These are phyloP conservation scores for Megastigmus dorsalis DNA, from an alignment of 2,888 invertebrate genomes.

Conservation along the genomic window DNA sequence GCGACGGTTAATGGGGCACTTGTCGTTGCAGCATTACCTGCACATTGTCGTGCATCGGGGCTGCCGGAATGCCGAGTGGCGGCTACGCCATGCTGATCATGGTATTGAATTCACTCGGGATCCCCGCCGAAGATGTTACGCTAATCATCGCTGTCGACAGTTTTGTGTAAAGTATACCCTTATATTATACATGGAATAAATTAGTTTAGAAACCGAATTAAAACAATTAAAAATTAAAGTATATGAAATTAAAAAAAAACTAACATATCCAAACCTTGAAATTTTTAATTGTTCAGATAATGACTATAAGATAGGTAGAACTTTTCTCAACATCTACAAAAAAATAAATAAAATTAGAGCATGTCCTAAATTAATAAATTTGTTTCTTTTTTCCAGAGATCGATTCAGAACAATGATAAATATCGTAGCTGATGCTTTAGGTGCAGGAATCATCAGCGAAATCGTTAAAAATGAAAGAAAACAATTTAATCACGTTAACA, in stretches of 20 bases:
- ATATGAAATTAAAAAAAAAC: too few species aligned
- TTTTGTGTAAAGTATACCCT: constrained; percentile 83
- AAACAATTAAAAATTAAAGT: too few species aligned
- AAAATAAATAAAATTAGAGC: too few species aligned
- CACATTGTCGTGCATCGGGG: constrained; percentile 97
- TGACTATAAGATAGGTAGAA: too few species aligned
- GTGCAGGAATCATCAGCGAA: constrained; percentile 65
- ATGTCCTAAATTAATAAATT: constrained; percentile 5
- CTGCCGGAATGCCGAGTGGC: constrained; percentile 97
- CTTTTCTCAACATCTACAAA: too few species aligned
- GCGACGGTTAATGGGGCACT: background rate
- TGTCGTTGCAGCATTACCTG: constrained; percentile 86
- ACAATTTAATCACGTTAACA: too few species aligned
- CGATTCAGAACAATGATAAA: constrained; percentile 70
- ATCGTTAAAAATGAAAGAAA: constrained; percentile 29
- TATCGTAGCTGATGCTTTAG: constrained; percentile 68
- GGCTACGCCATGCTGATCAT: constrained; percentile 97
- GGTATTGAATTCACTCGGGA: constrained; percentile 93
- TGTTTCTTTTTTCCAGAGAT: constrained; percentile 65
- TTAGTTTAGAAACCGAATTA: too few species aligned
- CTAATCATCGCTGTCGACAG: constrained; percentile 94
- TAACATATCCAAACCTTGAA: too few species aligned
- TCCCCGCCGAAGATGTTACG: constrained; percentile 92
- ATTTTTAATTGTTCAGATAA: too few species aligned
- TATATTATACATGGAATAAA: too few species aligned